Evolutionary conservation across 2,797 vertebrate genomes (phyloP).

Genomic region (Phaenicophaeus curvirostris): DNA sequence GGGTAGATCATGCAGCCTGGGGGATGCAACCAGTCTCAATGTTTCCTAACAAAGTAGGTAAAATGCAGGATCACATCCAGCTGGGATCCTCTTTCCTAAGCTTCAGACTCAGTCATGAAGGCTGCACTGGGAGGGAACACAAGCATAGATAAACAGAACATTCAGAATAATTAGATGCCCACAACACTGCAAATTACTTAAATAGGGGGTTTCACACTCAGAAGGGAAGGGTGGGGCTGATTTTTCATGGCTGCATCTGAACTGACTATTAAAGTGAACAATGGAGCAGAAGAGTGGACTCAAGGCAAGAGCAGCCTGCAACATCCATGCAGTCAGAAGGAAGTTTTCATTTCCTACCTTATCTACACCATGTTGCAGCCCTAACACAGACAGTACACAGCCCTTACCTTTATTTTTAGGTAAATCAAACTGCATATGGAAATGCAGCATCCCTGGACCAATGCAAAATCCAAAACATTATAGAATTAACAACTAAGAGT

Average conservation of each 20-base stretch:
- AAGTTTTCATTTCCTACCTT: background rate
- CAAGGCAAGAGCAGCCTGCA: background rate
- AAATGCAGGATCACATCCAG: background rate
- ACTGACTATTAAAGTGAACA: background rate
- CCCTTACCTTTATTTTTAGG: background rate
- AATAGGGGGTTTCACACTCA: background rate
- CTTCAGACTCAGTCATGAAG: background rate
- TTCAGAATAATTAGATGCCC: background rate
- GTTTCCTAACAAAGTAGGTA: background rate
- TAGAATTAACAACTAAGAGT: background rate
- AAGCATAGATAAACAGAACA: background rate
- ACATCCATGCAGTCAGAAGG: background rate
- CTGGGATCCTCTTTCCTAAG: background rate
- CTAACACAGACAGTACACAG: background rate
- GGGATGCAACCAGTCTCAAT: background rate
- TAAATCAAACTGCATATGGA: background rate
- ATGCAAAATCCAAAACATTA: background rate
- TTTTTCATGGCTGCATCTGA: background rate
- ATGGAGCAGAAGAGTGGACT: background rate
- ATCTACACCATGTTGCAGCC: accelerated
- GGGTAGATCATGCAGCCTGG: background rate
- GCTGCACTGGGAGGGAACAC: background rate
- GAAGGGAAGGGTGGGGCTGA: background rate
- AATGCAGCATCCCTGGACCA: background rate
- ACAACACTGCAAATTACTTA: background rate